Evolutionary conservation across 2,113 vertebrate species (phyloP).

Genomic region (Argyrosomus japonicus): DNA sequence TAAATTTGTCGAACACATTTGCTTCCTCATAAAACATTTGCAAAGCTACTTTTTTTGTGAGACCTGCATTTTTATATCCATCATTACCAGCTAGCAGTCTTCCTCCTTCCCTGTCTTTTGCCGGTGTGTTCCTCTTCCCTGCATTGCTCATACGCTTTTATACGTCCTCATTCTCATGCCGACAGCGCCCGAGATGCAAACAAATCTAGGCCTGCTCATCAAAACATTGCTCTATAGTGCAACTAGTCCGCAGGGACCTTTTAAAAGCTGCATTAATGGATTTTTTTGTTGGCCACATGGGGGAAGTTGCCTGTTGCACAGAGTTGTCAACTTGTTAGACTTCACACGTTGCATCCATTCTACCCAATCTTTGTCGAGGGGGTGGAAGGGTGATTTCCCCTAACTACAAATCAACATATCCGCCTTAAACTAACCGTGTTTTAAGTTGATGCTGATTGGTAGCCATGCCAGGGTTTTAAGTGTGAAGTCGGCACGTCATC

Average conservation of each 20-base stretch:
- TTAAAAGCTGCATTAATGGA: background rate
- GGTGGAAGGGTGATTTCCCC: too few species aligned
- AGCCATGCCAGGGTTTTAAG: too few species aligned
- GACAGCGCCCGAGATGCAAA: background rate
- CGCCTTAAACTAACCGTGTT: too few species aligned
- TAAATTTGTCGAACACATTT: background rate
- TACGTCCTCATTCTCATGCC: background rate
- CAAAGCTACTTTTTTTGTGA: background rate
- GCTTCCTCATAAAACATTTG: background rate
- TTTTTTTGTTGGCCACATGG: background rate
- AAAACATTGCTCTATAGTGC: background rate
- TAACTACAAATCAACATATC: too few species aligned
- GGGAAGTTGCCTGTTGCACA: background rate
- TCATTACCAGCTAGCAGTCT: background rate
- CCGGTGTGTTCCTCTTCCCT: background rate
- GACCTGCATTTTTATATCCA: background rate
- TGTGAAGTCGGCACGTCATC: too few species aligned
- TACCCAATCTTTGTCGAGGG: too few species aligned
- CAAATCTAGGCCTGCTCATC: background rate
- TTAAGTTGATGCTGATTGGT: too few species aligned
- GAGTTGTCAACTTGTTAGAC: too few species aligned
- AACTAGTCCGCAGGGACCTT: background rate
- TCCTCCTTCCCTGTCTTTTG: background rate
- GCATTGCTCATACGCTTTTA: background rate
- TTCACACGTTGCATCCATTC: too few species aligned